Conservation (phyloP, 2,888 invertebrate species). For the Aphrophora alni region DNA sequence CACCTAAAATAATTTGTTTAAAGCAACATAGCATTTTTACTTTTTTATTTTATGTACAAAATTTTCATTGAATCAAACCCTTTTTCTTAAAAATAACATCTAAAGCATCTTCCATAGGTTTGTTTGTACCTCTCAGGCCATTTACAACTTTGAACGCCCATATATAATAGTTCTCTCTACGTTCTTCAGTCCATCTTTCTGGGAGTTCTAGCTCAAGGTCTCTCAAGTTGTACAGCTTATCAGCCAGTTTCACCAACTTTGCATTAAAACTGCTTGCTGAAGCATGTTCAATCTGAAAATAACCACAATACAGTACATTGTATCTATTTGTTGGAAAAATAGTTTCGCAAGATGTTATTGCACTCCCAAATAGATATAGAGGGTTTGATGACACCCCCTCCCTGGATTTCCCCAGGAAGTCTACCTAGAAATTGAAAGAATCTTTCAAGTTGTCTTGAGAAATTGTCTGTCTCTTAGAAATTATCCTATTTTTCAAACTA, state of each 20-base stretch:
- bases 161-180: slow-evolving; percentile 68
- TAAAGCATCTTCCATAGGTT: slow-evolving; percentile 63
- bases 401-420: too few species aligned
- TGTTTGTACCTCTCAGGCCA: slow-evolving; percentile 69
- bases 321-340: too few species aligned
- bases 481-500: too few species aligned
- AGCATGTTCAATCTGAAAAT: slow-evolving; percentile 64
- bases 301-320: background rate
- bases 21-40: too few species aligned
- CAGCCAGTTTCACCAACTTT: slow-evolving; percentile 79
- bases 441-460: too few species aligned
- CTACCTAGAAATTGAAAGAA: too few species aligned
- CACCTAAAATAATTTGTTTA: too few species aligned
- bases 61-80: slow-evolving; percentile 7
- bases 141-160: slow-evolving; percentile 74
- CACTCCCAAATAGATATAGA: too few species aligned
- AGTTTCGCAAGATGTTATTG: too few species aligned
- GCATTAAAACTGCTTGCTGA: slow-evolving; percentile 64
- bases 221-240: slow-evolving; percentile 81
- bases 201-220: slow-evolving; percentile 67
- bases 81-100: slow-evolving; percentile 61
- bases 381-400: too few species aligned
- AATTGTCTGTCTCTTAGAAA: too few species aligned
- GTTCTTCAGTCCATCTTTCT: slow-evolving; percentile 65
- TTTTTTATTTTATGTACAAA: background rate